Percentiles rank a stretch among this genome's conserved stretches.
Conservation (phyloP, 2,113 vertebrate genomes). For the Thalassarche chlororhynchos region DNA sequence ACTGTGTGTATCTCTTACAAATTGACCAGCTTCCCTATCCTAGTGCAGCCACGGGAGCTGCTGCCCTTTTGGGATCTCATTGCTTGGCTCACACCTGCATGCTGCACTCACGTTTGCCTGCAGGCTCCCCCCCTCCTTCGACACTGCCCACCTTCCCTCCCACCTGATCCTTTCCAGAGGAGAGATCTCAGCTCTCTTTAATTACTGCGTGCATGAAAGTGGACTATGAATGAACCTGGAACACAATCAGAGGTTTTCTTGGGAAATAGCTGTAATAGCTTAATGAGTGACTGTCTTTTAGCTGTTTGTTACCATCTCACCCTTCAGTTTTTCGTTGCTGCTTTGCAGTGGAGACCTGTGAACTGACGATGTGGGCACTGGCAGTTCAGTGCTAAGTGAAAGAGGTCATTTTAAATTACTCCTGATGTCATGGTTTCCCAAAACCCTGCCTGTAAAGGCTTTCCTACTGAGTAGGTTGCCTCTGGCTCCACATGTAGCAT, state of each 20-base stretch:
- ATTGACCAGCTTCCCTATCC: no score
- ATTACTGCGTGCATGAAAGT: background rate
- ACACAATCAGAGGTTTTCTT: background rate
- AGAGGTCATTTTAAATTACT: background rate
- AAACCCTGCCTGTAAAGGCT: background rate
- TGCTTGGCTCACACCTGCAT: background rate
- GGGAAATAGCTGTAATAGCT: background rate
- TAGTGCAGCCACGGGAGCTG: background rate
- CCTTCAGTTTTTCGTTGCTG: background rate
- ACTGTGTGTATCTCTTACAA: background rate
- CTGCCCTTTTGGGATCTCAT: background rate
- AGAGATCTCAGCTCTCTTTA: background rate
- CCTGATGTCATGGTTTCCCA: background rate
- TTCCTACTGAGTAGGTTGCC: background rate
- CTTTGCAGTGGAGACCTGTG: background rate
- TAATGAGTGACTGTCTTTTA: background rate
- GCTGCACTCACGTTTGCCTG: fast-evolving
- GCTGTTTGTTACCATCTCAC: background rate
- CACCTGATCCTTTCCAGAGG: background rate
- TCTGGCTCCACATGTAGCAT: background rate
- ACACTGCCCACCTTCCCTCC: background rate
- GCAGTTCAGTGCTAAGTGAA: background rate
- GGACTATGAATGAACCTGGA: background rate
- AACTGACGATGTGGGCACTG: background rate
- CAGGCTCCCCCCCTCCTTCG: fast-evolving